Conservation (phyloP, 2,113 vertebrate genomes). For the Gadus macrocephalus region DNA sequence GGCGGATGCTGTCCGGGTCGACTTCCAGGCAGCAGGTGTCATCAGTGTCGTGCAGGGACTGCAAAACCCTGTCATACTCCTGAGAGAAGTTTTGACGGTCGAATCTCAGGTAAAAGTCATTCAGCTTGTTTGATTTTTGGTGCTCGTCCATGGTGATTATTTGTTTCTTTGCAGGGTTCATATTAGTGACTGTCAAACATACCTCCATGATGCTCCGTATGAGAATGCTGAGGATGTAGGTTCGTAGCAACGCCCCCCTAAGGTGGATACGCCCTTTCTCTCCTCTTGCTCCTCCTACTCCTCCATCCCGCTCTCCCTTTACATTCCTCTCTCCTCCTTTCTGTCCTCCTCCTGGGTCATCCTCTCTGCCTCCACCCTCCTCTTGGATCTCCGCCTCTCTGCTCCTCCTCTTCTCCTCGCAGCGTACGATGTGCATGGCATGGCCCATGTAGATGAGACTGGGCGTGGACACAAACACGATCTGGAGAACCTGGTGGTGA, state of each 20-base stretch:
- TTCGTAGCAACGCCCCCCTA: slow-evolving; percentile 84
- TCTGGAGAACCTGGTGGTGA: slow-evolving; percentile 83
- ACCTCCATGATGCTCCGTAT: slow-evolving; percentile 87
- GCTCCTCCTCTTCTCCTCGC: slow-evolving; percentile 82
- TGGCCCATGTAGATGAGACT: slow-evolving; percentile 95
- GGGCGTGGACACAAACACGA: slow-evolving; percentile 95
- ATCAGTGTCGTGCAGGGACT: no score
- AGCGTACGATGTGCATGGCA: slow-evolving; percentile 86
- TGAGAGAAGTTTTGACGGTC: no score
- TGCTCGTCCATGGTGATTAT: no score
- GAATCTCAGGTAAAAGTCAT: no score
- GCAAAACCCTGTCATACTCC: no score
- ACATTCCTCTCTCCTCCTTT: slow-evolving; percentile 64
- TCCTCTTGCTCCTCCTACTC: slow-evolving; percentile 65
- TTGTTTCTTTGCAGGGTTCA: no score
- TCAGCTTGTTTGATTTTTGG: no score
- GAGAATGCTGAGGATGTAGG: slow-evolving; percentile 88
- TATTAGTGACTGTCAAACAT: not conserved
- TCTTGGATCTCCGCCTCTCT: slow-evolving; percentile 55
- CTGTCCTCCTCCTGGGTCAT: slow-evolving; percentile 46
- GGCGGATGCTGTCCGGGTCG: no score
- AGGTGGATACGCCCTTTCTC: slow-evolving; percentile 64
- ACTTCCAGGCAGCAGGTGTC: no score
- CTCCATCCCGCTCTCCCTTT: slow-evolving; percentile 53
- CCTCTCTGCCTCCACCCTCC: slow-evolving; percentile 32